Base-by-base conservation (phyloP, 2,797 vertebrate genomes). In the Paguma larvata region DNA sequence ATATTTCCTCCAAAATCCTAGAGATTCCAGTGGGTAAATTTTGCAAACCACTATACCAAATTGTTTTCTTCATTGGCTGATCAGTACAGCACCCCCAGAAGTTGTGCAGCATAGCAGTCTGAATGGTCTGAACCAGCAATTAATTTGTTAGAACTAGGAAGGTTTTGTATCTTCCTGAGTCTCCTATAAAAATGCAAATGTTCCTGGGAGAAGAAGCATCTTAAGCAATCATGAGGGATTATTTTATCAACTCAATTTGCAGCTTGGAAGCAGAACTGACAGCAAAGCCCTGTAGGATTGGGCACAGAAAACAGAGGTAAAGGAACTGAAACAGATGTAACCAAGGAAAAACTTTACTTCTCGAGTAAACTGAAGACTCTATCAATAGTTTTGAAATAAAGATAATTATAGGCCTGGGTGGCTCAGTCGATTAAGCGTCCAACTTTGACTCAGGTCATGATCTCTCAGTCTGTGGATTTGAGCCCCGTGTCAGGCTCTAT, bases 241-340 rank as follows among this genome's bases (percentile, higher is more conserved):
- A 85, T 88, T 95, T 72, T 94, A 34, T 59, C 65, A 96, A 73
- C 86, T 63, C 34, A 87, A 48, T 92, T 90, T 96, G 46, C 46
- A 88, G 27, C 34, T 62, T 41, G 21, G 63, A 96, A 86, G 65
- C 48, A 80, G 68, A 82, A 38, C 6, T 62, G 25, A 91, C 12
- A 79, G 46, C 13, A 85, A 83, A 89, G 4, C 15, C 32, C 34
- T 88, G 18, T 62, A 92, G 56, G 62, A 75, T 8, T 75, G 48
- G 65, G 10, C 68, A 32, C 32, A 94, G 51, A 80, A 21, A 56
- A 73, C 4, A 32, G 14, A 91, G 18, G 18, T 30, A 79, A 97
- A 95, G n/a, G n/a, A 89, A 75, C 4, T 44, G 48, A 92, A 83
- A 62, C 6, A 78, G 12, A 94, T 41, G 9, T 59, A 82, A 78